Evolutionary conservation across 2,113 vertebrate genomes (phyloP), one percentile per base, ranked within the genome.

Genomic region (Paramisgurnus dabryanus): DNA sequence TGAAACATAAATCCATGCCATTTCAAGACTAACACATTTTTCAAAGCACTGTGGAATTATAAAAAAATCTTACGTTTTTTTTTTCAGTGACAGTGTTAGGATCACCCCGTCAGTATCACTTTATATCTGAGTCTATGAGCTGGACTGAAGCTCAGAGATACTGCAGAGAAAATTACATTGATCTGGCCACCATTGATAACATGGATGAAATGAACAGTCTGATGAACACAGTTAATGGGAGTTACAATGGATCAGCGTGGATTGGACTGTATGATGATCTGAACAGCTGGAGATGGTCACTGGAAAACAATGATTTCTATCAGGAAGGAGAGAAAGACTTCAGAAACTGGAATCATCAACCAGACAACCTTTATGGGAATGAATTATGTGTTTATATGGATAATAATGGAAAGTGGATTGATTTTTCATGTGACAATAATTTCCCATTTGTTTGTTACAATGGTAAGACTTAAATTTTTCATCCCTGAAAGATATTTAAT

Each of bases 151-250:
- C 81, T 12, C 67, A 74, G 45, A 74, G 1, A 13, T 55, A 73
- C 69, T 67, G 76, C 43, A 66, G 69, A 67, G 40, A 79, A 58
- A 50, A n/a, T 63, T 73, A 78, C 60, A 61, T 2, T 61, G 76
- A 82, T 34, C 63, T 79, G 76, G 76, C 68, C 39, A 82, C 76
- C 63, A 74, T 72, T 65, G 67, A 79, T 40, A 78, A 79, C 50
- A 71, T 49, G 58, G 58, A 76, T 2, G 58, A 76, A 57, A 63
- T 80, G 15, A 64, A 57, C 34, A 61, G 43, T 0, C 68, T 82
- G 39, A 45, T 73, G 10, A 61, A 79, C 53, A 43, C 69, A 60
- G 76, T 79, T 17, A 73, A 79, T 58, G 63, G 53, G 6, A 79
- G 41, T 47, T 73, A 50, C 17, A 6, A 8, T 7, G 81, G 67